Conservation (phyloP, 2,888 invertebrate genomes). For the Nymphalis urticae region DNA sequence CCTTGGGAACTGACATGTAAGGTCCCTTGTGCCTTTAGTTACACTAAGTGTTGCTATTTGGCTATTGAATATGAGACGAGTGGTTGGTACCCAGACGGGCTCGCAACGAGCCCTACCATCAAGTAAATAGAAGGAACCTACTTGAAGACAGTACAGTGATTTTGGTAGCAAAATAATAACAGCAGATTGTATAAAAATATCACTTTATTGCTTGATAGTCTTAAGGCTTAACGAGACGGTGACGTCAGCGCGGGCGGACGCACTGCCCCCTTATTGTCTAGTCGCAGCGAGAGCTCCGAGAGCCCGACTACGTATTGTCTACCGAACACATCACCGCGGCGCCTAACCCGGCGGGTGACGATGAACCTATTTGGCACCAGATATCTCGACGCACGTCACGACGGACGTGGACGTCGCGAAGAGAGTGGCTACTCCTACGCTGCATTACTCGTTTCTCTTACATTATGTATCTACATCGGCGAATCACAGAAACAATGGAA, state of each 20-base stretch:
- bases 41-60: too few relatives aligned
- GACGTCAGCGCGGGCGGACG: conserved; percentile 2
- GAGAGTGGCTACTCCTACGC: conserved; percentile 6
- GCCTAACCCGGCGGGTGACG: too few relatives aligned
- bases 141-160: too few relatives aligned
- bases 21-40: too few relatives aligned
- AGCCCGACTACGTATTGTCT: conserved; percentile 7
- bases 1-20: too few relatives aligned
- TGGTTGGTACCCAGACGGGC: too few relatives aligned
- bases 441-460: neutral
- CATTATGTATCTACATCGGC: conserved; percentile 10
- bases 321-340: neutral
- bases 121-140: too few relatives aligned
- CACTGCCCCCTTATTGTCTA: conserved; percentile 32
- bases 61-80: too few relatives aligned
- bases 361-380: conserved; percentile 48
- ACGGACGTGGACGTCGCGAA: conserved; percentile 4
- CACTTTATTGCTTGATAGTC: conserved; percentile 46
- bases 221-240: conserved; percentile 32
- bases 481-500: conserved; percentile 33
- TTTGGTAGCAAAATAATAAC: conserved; percentile 16
- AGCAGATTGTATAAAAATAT: conserved; percentile 44
- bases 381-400: conserved; percentile 32
- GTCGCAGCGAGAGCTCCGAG: conserved; percentile 12
- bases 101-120: too few relatives aligned